phyloP scores from a whole-genome alignment of 2,113 vertebrate genomes.

The Gallinago undulata region DNA sequence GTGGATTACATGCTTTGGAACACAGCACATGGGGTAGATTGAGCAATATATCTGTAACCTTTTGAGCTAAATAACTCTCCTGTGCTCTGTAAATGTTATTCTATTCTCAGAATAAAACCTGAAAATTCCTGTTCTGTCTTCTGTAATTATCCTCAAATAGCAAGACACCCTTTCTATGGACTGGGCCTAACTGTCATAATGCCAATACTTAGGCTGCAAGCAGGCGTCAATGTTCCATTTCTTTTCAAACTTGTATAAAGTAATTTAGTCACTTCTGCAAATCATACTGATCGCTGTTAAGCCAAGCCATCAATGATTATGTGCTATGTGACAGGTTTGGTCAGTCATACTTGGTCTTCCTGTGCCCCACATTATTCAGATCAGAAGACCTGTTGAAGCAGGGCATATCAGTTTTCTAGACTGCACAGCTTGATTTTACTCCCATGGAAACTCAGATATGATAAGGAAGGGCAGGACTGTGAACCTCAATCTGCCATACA shows the following conservation, averaged over 20 bases:
- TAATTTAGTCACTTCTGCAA: background rate
- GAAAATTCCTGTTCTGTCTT: background rate
- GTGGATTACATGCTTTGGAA: background rate
- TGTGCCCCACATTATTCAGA: background rate
- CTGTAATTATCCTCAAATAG: background rate
- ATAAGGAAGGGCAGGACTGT: background rate
- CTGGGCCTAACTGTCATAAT: background rate
- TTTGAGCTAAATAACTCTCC: background rate
- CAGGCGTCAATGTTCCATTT: background rate
- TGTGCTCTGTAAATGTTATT: background rate
- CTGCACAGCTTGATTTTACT: background rate
- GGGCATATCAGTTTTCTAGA: background rate
- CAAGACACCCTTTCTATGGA: background rate
- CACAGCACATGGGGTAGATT: fast-evolving
- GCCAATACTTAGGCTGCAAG: background rate
- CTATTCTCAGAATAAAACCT: background rate
- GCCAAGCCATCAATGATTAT: background rate
- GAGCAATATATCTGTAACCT: background rate
- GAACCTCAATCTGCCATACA: background rate
- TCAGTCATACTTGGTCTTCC: background rate
- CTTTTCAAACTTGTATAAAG: background rate
- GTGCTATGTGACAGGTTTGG: background rate
- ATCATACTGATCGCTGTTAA: background rate
- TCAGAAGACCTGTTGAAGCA: background rate
- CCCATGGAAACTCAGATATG: background rate